A percentile compares a stretch with the other conserved stretches of the same genome.
phyloP scores from a whole-genome alignment of 2,888 invertebrate species.

The Zaprionus obscuricornis region DNA sequence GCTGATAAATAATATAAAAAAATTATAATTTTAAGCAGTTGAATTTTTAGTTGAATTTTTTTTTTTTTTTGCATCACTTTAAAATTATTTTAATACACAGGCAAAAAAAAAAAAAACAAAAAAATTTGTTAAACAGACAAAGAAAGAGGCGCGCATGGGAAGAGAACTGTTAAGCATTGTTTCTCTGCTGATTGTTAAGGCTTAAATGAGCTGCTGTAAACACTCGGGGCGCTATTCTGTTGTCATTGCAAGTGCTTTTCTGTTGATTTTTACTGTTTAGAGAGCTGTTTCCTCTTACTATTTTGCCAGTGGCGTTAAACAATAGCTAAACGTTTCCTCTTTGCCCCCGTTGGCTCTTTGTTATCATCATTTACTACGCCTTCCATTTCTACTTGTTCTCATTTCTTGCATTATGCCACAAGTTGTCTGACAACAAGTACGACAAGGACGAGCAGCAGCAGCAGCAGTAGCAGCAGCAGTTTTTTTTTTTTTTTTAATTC shows the following conservation, averaged over 20 bases:
- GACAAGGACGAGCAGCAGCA: not conserved
- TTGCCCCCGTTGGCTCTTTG: slow-evolving; percentile 3
- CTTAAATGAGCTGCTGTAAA: slow-evolving; percentile 56
- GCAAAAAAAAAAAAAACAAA: too few species aligned
- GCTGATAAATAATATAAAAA: too few species aligned
- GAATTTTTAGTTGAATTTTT: too few species aligned
- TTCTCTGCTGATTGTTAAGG: slow-evolving; percentile 26
- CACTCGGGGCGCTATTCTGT: slow-evolving; percentile 36
- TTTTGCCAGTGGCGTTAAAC: slow-evolving; percentile 51
- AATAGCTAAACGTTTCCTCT: slow-evolving; percentile 45
- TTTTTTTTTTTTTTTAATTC: slow-evolving; percentile 60
- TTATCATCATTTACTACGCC: too few species aligned
- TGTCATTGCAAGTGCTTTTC: slow-evolving; percentile 46
- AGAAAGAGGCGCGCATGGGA: too few species aligned
- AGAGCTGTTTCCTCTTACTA: slow-evolving; percentile 39
- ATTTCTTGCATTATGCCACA: not conserved
- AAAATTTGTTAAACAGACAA: slow-evolving; percentile 34
- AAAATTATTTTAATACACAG: slow-evolving; percentile 28
- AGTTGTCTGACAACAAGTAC: slow-evolving; percentile 29
- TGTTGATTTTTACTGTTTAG: slow-evolving; percentile 56
- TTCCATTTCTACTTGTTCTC: not conserved
- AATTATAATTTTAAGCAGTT: too few species aligned
- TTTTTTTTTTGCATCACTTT: too few species aligned
- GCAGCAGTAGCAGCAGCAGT: slow-evolving; percentile 31
- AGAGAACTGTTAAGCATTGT: slow-evolving; percentile 45